Evolutionary conservation across 2,888 invertebrate species (phyloP), one percentile per base, ranked within the genome.

Genomic region (Oligia latruncula): DNA sequence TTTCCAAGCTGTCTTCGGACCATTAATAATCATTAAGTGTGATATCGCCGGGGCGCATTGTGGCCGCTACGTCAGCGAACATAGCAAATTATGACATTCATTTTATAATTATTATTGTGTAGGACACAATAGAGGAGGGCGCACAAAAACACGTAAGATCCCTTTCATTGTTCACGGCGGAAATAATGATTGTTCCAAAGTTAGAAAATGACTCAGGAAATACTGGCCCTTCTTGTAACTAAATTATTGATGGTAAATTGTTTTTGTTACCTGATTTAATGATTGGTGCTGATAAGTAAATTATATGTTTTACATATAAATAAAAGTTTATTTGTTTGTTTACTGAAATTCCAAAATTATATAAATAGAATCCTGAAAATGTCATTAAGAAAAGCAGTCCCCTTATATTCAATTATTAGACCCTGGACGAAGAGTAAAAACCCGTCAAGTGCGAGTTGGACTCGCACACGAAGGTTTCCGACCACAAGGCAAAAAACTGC

Each of bases 21-120:
- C 93, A 95, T 96, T 95, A 95, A 95, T 95, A 94, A 94, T 94
- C 92, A 95, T 95, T 95, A 95, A 88, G 90, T 89, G 89, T 93
- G 92, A 93, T 94, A 95, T 92, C 89, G 91, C 90, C 82, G 82
- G 89, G 90, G 93, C 92, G 92, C 90, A 92, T 93, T 93, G 91
- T 92, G 90, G 89, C 86, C 88, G 89, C 88, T 88, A 89, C 88
- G 90, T 88, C 88, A 87, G 90, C 88, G 92, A 92, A 91, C 91
- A 92, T 90, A 90, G 92, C 92, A 95, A 95, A 95, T 95, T 95
- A 95, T 95, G 95, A 94, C 95, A 94, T 95, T 94, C 93, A 95
- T 94, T 95, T 94, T 94, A 93, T 95, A 94, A 95, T 95, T 93
- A 94, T 94, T 94, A 94, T 94, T 93, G 92, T 93, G 91, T 89